Conservation (phyloP, 2,113 vertebrate genomes). For the Bubo blakistoni region DNA sequence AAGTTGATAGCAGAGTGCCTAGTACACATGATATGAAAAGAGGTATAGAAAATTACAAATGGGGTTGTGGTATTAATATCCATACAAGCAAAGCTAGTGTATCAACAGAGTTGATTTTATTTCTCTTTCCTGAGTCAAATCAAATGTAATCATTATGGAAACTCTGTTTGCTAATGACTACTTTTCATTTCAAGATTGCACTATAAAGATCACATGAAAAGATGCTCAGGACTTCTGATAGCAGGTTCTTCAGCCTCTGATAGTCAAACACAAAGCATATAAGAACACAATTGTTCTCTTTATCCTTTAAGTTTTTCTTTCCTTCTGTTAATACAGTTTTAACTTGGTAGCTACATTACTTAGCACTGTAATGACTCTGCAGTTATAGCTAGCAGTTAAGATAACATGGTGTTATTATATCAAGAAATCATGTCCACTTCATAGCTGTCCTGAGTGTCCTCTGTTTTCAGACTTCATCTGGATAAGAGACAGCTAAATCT, state of each 20-base stretch:
- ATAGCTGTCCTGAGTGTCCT: background rate
- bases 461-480: slow-evolving; percentile 2
- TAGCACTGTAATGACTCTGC: background rate
- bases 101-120: background rate
- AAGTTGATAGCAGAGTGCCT: slow-evolving; percentile 1
- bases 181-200: background rate
- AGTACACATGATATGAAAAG: background rate
- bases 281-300: background rate
- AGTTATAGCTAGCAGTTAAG: background rate
- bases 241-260: background rate
- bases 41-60: background rate
- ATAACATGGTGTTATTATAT: background rate
- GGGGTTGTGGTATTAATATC: background rate
- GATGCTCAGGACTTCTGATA: background rate
- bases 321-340: background rate
- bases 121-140: background rate
- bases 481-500: slow-evolving; percentile 2
- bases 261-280: background rate
- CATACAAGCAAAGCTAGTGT: background rate
- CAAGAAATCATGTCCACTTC: background rate
- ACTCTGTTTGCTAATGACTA: background rate
- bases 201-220: background rate
- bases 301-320: background rate
- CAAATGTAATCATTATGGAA: background rate
- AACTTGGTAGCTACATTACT: background rate